Evolutionary conservation across 2,113 vertebrate genomes (phyloP), one percentile per base, ranked within the genome.

Genomic region (Sylvilagus bachmani): DNA sequence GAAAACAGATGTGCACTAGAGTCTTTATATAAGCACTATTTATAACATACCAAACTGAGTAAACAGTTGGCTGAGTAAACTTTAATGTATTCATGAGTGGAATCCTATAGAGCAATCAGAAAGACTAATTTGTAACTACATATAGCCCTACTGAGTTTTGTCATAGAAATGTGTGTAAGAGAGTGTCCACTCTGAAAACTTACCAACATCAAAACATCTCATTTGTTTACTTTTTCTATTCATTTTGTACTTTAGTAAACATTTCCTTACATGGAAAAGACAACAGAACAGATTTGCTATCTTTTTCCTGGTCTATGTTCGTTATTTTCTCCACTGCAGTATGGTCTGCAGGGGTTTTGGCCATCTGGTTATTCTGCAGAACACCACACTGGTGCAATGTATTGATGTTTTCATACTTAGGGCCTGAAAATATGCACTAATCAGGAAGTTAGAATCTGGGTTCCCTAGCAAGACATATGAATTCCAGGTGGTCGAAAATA

Each of bases 341-440:
- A 22, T 0, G 22, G 2, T 38, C 13, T 8, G 0, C 14, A 24
- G 27, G 21, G 44, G 10, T 49, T 44, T 62, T 22, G 38, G 9
- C 8, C 36, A 53, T 10, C 7, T 13, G 6, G 10, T 31, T 29
- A 12, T n/a, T 27, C 2, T 31, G 2, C 10, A n/a, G 25, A 86
- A 61, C 8, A 12, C 6, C 1, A 19, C 9, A 6, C 19, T 78
- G 27, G 12, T 89, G 10, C 16, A 10, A 6, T 44, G 3, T 22
- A 10, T 4, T 29, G 25, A 58, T 36, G 27, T 6, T 2, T 0
- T 29, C 38, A 49, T 38, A 38, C 12, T 16, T 17, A 12, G 0
- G 38, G 27, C 8, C 44, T 44, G 44, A 44, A 44, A 11, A 33
- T 10, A 44, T 4, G 9, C 27, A 10, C 29, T n/a, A 33, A 36